Conservation (phyloP, 2,113 vertebrate genomes). For the Coregonus clupeaformis region DNA sequence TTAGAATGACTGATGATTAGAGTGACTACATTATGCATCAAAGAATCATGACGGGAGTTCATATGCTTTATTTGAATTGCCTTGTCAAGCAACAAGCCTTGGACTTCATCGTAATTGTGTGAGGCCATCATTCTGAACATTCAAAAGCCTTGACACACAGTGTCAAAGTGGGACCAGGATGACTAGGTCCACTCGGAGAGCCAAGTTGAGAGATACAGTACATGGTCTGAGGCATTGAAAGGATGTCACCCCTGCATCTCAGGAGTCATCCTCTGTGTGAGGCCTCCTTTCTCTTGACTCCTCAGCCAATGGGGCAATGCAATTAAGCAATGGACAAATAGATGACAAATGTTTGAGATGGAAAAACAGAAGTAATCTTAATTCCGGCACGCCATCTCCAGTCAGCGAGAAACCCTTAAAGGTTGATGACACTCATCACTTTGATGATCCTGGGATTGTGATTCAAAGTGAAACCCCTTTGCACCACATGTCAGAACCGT, state of each 20-base stretch:
- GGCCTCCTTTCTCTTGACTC: slow-evolving; percentile 15
- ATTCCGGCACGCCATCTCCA: neutral
- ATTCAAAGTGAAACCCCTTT: neutral
- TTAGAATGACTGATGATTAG: too few relatives aligned
- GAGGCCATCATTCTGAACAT: slow-evolving; percentile 37
- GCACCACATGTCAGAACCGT: neutral
- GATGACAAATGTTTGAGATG: slow-evolving; percentile 1
- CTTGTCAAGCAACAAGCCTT: too few relatives aligned
- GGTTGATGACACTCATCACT: neutral
- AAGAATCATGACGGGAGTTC: too few relatives aligned
- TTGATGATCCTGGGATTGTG: slow-evolving; percentile 5
- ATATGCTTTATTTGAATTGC: too few relatives aligned
- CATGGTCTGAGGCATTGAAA: neutral
- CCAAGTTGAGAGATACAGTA: slow-evolving; percentile 9
- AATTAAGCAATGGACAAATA: slow-evolving; percentile 17
- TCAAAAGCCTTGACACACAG: slow-evolving; percentile 26
- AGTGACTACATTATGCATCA: too few relatives aligned
- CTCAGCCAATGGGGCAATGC: slow-evolving; percentile 21
- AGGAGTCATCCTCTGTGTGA: slow-evolving; percentile 36
- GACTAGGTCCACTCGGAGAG: slow-evolving; percentile 36
- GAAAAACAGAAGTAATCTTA: neutral
- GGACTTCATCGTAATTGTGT: neutral
- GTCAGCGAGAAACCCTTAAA: slow-evolving; percentile 21
- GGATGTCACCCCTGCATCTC: slow-evolving; percentile 17
- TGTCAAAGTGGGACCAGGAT: slow-evolving; percentile 25